phyloP scores from a whole-genome alignment of 2,888 invertebrate species.

The Petrolisthes cinctipes region DNA sequence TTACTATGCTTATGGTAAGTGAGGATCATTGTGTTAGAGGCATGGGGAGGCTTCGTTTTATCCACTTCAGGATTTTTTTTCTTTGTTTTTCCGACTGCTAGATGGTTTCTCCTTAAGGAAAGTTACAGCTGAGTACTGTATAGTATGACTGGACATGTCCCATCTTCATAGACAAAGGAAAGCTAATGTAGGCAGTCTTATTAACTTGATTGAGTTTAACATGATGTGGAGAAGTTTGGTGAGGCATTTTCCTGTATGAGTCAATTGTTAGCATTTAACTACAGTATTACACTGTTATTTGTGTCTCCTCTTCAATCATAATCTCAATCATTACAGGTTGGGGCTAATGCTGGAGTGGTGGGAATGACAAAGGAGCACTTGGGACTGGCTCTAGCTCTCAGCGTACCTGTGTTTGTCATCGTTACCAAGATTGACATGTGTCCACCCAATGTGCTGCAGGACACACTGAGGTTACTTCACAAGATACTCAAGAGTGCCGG shows the following conservation, averaged over 20 bases:
- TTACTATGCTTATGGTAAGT: slow-evolving; percentile 94
- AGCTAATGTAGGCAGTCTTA: no score
- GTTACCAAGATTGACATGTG: slow-evolving; percentile 99
- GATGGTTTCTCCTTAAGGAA: neutral
- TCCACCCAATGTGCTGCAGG: slow-evolving; percentile 84
- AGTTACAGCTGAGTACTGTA: no score
- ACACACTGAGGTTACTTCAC: slow-evolving; percentile 91
- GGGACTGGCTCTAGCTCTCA: slow-evolving; percentile 74
- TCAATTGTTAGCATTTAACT: no score
- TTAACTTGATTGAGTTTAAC: no score
- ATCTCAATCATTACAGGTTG: slow-evolving; percentile 77
- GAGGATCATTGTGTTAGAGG: no score
- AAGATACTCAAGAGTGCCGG: slow-evolving; percentile 96
- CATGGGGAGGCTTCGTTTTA: no score
- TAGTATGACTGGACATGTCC: no score
- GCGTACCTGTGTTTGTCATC: slow-evolving; percentile 91
- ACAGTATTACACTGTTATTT: no score
- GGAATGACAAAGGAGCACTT: slow-evolving; percentile 81
- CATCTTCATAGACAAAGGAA: no score
- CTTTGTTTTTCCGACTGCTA: neutral
- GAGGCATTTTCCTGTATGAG: no score
- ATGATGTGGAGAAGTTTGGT: no score
- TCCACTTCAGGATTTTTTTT: neutral
- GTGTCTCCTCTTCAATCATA: no score
- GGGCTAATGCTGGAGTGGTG: slow-evolving; percentile 82